Evolutionary conservation across 2,113 vertebrate genomes (phyloP).

Genomic region (Pterocles gutturalis): DNA sequence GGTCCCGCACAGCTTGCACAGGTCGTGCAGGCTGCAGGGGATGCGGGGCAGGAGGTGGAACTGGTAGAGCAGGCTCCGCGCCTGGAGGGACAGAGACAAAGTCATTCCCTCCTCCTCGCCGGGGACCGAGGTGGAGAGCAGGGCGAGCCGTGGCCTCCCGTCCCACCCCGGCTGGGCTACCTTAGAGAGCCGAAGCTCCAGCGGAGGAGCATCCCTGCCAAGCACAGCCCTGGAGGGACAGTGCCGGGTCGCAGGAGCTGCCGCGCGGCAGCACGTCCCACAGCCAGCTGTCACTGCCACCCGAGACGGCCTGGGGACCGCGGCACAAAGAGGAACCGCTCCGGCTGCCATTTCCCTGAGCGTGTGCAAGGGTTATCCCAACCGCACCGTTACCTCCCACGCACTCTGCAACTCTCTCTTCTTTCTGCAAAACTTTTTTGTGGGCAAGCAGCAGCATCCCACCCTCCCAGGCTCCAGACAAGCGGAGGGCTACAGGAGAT

Average conservation of each 20-base stretch:
- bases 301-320: accelerated
- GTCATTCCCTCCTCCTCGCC: background rate
- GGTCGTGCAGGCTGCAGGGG: constrained; percentile 94
- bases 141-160: too few relatives aligned
- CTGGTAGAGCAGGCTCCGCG: constrained; percentile 94
- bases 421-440: background rate
- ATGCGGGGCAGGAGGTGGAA: constrained; percentile 93
- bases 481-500: background rate
- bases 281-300: accelerated
- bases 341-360: background rate
- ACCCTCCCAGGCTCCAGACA: background rate
- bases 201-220: background rate
- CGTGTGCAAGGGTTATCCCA: background rate
- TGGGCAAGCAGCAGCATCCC: background rate
- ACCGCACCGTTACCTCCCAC: background rate
- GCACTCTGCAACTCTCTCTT: background rate
- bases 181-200: background rate
- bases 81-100: constrained; percentile 75
- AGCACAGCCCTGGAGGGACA: background rate
- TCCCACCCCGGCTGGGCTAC: background rate
- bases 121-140: accelerated
- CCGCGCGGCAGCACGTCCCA: background rate
- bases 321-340: accelerated
- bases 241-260: background rate
- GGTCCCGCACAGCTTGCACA: constrained; percentile 92